Conservation (phyloP, 1,140 invertebrate species). For the Nebria ingens region DNA sequence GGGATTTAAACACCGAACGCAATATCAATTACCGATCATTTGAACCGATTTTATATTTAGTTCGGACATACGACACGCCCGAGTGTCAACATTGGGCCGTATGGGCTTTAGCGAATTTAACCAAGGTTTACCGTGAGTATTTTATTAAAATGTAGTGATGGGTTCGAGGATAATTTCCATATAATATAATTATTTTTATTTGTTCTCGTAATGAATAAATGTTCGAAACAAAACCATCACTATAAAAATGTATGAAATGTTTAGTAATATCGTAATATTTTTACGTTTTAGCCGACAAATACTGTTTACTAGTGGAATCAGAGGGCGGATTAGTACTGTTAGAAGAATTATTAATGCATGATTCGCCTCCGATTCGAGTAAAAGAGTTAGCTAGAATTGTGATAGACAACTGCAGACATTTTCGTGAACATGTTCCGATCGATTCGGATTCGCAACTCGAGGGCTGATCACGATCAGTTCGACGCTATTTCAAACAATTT, state of each 20-base stretch:
- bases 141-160: background rate
- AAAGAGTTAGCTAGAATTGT: constrained; percentile 56
- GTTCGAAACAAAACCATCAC: background rate
- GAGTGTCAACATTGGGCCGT: constrained; percentile 92
- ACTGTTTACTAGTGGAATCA: constrained; percentile 72
- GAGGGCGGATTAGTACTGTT: constrained; percentile 77
- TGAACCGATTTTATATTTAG: constrained; percentile 76
- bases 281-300: constrained; percentile 65
- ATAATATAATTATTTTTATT: background rate
- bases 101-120: constrained; percentile 96
- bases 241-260: background rate
- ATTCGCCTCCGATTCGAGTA: constrained; percentile 48
- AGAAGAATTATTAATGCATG: constrained; percentile 50
- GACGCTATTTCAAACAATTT: no score
- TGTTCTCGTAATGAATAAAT: no score
- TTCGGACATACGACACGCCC: constrained; percentile 71
- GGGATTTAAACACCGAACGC: constrained; percentile 75
- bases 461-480: no score
- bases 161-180: background rate
- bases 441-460: constrained; percentile 6
- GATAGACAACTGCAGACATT: constrained; percentile 48
- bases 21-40: constrained; percentile 98
- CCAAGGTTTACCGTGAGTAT: constrained; percentile 79
- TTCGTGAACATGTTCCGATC: constrained; percentile 20
- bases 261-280: constrained; percentile 13